Evolutionary conservation across 2,888 invertebrate genomes (phyloP), one percentile per base, ranked within the genome.

Genomic region (Tachystola acroxantha): DNA sequence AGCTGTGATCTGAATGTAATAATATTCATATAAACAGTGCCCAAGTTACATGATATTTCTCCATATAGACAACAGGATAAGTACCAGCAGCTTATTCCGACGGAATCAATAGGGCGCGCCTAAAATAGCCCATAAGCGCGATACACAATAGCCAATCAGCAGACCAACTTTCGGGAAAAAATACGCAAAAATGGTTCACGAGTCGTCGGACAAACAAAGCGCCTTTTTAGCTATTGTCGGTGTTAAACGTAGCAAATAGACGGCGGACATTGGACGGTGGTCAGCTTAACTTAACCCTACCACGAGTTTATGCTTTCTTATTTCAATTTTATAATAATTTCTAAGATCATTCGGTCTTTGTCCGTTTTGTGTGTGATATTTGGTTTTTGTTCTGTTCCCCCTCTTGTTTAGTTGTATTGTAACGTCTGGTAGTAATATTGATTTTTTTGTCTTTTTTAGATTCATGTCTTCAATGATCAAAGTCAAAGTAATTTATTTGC

Each of bases 241-340:
- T 48, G 48, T 55, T 53, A 55, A 59, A 57, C 53, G 57, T 48
- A 50, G 53, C 52, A 47, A 56, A 57, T 50, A 45, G 48, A 50
- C 40, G 43, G 44, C 53, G 59, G 54, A 55, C 57, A 65, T 62
- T 62, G 50, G 62, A 61, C 64, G 62, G 67, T 61, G 63, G 62
- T 65, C 63, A 62, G 64, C 64, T 62, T n/a, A n/a, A n/a, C n/a
- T 57, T 36, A 44, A 35, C 45, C 50, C 43, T 64, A 70, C 67
- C 40, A 64, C n/a, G 36, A 14, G 19, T 26, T 12, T 32, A 30
- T n/a, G 9, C n/a, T 9, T n/a, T 14, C 16, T 14, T 30, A 10
- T 4, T 2, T 2, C 10, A 19, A 19, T 20, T 20, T 20, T 2
- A 1, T 20, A 20, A 20, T 20, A 20, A 20, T 20, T 20, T 20